These are phyloP conservation scores for Steinernema feltiae DNA, from an alignment of 1,140 invertebrate species.

Conservation along the genomic window DNA sequence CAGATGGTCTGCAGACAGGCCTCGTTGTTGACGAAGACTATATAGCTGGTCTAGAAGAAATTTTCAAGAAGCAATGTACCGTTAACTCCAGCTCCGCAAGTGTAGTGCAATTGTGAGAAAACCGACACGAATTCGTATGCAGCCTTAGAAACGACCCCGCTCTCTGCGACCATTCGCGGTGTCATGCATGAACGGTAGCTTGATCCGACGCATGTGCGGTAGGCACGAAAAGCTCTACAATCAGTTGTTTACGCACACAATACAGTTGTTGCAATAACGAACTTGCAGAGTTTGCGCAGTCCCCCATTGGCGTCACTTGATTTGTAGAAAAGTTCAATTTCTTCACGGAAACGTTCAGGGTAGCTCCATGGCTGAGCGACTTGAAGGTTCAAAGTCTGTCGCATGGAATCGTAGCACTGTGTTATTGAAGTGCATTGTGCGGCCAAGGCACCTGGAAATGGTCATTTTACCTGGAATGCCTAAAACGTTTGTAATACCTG, in stretches of 20 bases:
- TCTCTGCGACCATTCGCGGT: conserved; percentile 16
- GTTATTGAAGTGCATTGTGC: too few relatives aligned
- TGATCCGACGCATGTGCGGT: conserved; percentile 28
- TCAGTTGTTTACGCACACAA: neutral
- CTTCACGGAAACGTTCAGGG: neutral
- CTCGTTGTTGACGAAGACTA: neutral
- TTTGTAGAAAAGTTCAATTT: conserved; percentile 31
- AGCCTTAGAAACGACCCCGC: conserved; percentile 8
- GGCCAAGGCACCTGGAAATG: neutral
- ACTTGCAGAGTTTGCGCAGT: conserved; percentile 35
- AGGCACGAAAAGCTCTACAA: conserved; percentile 37
- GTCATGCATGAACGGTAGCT: conserved; percentile 31
- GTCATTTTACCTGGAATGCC: too few relatives aligned
- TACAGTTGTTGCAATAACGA: neutral
- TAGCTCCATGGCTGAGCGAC: neutral
- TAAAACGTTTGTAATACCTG: too few relatives aligned
- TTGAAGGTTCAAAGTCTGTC: neutral
- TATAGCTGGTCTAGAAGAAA: conserved; percentile 13
- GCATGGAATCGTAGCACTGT: neutral
- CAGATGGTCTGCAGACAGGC: neutral
- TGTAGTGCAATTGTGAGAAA: conserved; percentile 37
- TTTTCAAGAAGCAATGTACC: conserved; percentile 20
- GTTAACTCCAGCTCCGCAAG: conserved; percentile 37
- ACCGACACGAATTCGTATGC: conserved; percentile 31
- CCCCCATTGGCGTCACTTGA: conserved; percentile 7